Base-by-base conservation (phyloP, 2,797 vertebrate species). In the Gambelia wislizenii region DNA sequence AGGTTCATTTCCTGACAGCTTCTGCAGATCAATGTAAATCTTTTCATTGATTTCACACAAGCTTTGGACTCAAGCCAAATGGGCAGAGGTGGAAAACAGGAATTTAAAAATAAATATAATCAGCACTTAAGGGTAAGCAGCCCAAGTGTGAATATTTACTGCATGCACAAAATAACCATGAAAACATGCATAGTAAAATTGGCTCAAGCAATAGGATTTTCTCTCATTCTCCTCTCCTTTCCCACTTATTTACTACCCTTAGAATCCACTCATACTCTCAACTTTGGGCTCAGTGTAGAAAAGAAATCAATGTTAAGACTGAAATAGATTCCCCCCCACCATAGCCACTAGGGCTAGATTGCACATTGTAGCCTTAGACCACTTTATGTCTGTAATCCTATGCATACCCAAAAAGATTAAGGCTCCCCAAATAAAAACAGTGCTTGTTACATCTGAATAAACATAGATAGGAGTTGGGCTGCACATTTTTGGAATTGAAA, bases 21-120 rank as follows among this genome's bases (percentile, higher is more conserved):
- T 75, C 42, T 52, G 61, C 78, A 39, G 39, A 89, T 61, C 61
- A 77, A 42, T 70, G 27, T 10, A 84, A 84, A 44, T 56, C 64
- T 84, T 77, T 78, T 84, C 3, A n/a, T 4, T 84, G 36, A 69
- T 78, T 89, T 77, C 87, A 69, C 42, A 67, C 27, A 84, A 25
- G 61, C 49, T 77, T 76, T 89, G 74, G 27, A 84, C 8, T 54
- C 30, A 54, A 69, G 22, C 42, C 33, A 82, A 82, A 83, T 18
- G 39, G 72, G 33, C 2, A 56, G 47, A 77, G 14, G 39, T 20
- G 5, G 6, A 67, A 64, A 67, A 59, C 2, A 16, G 27, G 5
- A 36, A 52, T 67, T 76, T 84, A 39, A 83, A 18, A 67, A 67
- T 33, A 88, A 83, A 81, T 56, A 72, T 42, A 72, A 39, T 36